phyloP scores from a whole-genome alignment of 2,888 invertebrate genomes.

The Diarsia rubi region DNA sequence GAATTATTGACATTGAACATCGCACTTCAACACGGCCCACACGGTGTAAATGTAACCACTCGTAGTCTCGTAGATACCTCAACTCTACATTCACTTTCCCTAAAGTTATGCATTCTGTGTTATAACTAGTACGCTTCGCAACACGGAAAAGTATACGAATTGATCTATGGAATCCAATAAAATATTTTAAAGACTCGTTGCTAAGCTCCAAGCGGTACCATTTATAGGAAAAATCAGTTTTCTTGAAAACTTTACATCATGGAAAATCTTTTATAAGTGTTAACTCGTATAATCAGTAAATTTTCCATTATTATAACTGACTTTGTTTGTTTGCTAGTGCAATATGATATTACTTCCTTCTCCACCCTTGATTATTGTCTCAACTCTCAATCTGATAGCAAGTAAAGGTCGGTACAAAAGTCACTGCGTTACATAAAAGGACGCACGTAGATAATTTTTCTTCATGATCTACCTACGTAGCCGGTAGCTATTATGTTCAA shows the following conservation, averaged over 20 bases:
- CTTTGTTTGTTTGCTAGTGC: conserved; percentile 27
- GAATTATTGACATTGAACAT: conserved; percentile 41
- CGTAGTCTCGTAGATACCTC: conserved; percentile 19
- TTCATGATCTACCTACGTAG: conserved; percentile 23
- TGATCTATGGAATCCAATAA: conserved; percentile 1
- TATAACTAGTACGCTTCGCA: conserved; percentile 38
- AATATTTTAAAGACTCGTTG: neutral
- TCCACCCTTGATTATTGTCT: conserved; percentile 29
- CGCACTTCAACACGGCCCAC: conserved; percentile 27
- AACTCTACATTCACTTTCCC: conserved; percentile 59
- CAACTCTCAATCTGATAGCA: conserved; percentile 30
- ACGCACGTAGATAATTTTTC: conserved; percentile 25
- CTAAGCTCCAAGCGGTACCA: neutral
- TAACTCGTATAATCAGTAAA: conserved; percentile 25
- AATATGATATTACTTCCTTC: conserved; percentile 34
- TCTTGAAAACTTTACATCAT: conserved; percentile 12
- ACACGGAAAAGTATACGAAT: conserved; percentile 14
- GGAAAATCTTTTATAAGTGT: conserved; percentile 5
- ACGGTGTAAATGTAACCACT: conserved; percentile 15
- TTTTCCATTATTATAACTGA: conserved; percentile 17
- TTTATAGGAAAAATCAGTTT: conserved; percentile 12
- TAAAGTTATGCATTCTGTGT: conserved; percentile 50
- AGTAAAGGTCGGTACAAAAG: conserved; percentile 51
- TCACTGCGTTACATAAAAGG: conserved; percentile 31
- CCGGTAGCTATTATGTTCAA: conserved; percentile 12